phyloP scores from a whole-genome alignment of 2,888 invertebrate genomes.

The Periphyllus acericola region DNA sequence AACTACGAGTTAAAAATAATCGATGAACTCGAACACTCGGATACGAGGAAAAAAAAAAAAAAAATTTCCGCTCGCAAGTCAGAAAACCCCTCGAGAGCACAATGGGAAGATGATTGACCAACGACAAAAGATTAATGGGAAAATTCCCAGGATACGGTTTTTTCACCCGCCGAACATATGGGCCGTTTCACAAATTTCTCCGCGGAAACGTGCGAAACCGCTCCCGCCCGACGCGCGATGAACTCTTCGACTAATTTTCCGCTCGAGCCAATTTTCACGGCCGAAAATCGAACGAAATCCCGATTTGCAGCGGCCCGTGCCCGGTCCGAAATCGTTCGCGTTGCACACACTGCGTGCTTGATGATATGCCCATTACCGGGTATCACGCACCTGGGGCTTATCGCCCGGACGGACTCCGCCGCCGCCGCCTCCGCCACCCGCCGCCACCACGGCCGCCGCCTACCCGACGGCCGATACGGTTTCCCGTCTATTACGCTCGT shows the following conservation, averaged over 20 bases:
- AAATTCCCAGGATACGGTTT: slow-evolving; percentile 44
- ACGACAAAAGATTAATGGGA: slow-evolving; percentile 50
- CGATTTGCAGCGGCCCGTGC: neutral
- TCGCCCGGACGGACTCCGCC: neutral
- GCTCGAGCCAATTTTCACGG: neutral
- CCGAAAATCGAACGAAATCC: neutral
- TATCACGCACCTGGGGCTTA: too few species aligned
- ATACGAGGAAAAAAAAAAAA: neutral
- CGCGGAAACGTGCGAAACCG: neutral
- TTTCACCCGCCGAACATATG: slow-evolving; percentile 10
- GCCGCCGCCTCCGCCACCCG: neutral
- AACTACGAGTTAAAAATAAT: slow-evolving; percentile 34
- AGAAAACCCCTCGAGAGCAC: slow-evolving; percentile 32
- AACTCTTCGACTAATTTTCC: neutral
- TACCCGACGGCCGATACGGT: too few species aligned
- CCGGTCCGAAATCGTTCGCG: neutral
- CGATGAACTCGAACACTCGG: slow-evolving; percentile 22
- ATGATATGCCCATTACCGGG: neutral
- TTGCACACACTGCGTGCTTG: slow-evolving; percentile 12
- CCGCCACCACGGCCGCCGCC: too few species aligned
- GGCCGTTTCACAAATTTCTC: neutral
- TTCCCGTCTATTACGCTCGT: too few species aligned
- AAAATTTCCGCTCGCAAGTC: slow-evolving; percentile 22
- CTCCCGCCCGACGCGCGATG: neutral
- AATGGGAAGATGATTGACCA: slow-evolving; percentile 55